Evolutionary conservation across 2,113 vertebrate genomes (phyloP).

Genomic region (Lagopus muta): DNA sequence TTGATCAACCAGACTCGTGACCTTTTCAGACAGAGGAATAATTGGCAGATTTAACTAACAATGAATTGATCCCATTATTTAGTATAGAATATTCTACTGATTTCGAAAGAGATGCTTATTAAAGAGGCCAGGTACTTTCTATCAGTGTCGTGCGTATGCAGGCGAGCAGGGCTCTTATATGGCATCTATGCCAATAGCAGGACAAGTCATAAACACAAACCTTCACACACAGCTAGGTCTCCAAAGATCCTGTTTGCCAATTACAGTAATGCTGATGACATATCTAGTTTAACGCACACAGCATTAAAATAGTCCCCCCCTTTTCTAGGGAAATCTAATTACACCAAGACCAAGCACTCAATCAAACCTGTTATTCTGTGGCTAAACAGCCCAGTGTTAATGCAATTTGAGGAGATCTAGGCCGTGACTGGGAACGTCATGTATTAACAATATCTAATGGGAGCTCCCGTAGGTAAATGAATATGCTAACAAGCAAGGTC

Average conservation of each 20-base stretch:
- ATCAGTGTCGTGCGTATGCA: constrained; percentile 55
- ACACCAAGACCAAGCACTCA: constrained; percentile 88
- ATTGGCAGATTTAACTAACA: constrained; percentile 76
- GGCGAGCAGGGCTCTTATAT: constrained; percentile 48
- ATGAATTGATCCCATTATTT: constrained; percentile 79
- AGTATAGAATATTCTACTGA: constrained; percentile 63
- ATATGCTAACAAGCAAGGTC: constrained; percentile 91
- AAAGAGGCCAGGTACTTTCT: constrained; percentile 55
- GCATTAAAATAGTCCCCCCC: constrained; percentile 83
- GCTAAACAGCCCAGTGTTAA: constrained; percentile 88
- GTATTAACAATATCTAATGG: constrained; percentile 93
- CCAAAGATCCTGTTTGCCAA: constrained; percentile 77
- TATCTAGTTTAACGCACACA: constrained; percentile 81
- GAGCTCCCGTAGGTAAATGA: constrained; percentile 91
- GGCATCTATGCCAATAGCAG: constrained; percentile 57
- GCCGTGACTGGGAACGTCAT: constrained; percentile 86
- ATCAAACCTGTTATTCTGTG: constrained; percentile 91
- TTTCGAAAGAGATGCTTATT: constrained; percentile 69
- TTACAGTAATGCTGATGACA: constrained; percentile 87
- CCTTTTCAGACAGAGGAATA: constrained; percentile 71
- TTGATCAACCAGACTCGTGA: constrained; percentile 69
- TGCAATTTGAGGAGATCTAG: constrained; percentile 88
- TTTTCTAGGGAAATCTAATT: constrained; percentile 90
- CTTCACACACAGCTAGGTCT: constrained; percentile 68
- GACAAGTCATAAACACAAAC: constrained; percentile 77